Base-by-base conservation (phyloP, 2,113 vertebrate species). In the Aramus guarauna region DNA sequence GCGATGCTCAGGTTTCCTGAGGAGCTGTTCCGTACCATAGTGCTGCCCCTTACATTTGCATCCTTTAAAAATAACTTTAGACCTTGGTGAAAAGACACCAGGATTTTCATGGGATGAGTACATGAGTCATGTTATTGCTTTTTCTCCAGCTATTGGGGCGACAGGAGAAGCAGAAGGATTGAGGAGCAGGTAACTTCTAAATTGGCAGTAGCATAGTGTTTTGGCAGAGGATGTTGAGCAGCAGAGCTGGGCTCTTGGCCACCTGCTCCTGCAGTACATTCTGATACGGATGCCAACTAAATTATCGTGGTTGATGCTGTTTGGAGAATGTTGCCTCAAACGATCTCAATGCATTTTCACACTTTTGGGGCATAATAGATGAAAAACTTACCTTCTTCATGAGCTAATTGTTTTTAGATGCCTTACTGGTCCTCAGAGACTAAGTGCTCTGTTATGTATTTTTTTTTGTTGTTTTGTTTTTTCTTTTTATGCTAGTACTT, bases 1-100 rank as follows among this genome's bases (percentile, higher is more conserved):
- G 43, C 2, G 5, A 5, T 21, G 1, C 2, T 29, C 11, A 1
- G 0, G 9, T 43, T 67, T 67, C 36, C 21, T 3, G 1, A 45
- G 95, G 92, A 94, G 77, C 89, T 95, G 86, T 94, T 95, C 91
- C 26, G 41, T 7, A 4, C 36, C 66, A 8, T 24, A 59, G 83
- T 92, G 86, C 91, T 96, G 77, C 77, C 56, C 27, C 21, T 82
- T 7, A 6, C 10, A 0, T 67, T 64, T 36, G 15, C 32, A 5
- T 36, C 14, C 14, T 62, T 56, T 63, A 6, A 48, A 76, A 19
- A 5, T 53, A 37, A 34, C 34, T 41, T 41, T 41, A 41, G 39
- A 41, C 39, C 39, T 41, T 41, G 39, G 39, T 41, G 39, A 41
- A 41, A 43, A 52, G 47, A 7, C 13, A 4, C 1, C 3, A 5